Conservation (phyloP, 2,797 vertebrate species). For the Molossus alvarezi region DNA sequence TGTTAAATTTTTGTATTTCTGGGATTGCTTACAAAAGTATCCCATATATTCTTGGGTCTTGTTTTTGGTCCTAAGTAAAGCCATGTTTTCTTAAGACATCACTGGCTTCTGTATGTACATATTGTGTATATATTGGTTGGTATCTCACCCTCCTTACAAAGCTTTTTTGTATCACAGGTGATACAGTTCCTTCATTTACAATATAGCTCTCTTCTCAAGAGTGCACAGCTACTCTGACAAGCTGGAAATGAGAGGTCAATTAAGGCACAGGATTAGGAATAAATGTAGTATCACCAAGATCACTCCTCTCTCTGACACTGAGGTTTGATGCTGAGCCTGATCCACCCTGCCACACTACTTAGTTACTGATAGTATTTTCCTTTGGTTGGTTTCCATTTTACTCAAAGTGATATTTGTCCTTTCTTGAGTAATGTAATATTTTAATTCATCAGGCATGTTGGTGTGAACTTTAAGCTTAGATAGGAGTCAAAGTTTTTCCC, state of each 20-base stretch:
- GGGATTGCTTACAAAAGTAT: neutral
- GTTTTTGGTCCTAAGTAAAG: neutral
- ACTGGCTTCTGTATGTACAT: neutral
- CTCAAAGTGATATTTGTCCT: neutral
- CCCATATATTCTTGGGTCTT: neutral
- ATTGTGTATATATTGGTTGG: neutral
- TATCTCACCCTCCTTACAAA: neutral
- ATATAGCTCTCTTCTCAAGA: neutral
- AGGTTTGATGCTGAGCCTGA: neutral
- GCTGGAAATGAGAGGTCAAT: neutral
- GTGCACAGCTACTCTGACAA: too few relatives aligned
- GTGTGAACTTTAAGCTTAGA: neutral
- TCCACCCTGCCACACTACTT: neutral
- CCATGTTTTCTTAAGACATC: neutral
- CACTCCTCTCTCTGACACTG: neutral
- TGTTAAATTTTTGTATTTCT: conserved; percentile 15
- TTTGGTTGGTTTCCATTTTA: conserved; percentile 19
- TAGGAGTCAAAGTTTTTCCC: neutral
- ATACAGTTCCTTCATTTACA: neutral
- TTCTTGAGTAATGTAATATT: neutral
- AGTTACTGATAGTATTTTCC: neutral
- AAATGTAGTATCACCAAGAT: neutral
- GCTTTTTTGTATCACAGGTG: neutral
- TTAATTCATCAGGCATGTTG: neutral
- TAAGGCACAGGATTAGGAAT: neutral